Conservation (phyloP, 1,140 invertebrate genomes). For the Cecropterus lyciades region DNA sequence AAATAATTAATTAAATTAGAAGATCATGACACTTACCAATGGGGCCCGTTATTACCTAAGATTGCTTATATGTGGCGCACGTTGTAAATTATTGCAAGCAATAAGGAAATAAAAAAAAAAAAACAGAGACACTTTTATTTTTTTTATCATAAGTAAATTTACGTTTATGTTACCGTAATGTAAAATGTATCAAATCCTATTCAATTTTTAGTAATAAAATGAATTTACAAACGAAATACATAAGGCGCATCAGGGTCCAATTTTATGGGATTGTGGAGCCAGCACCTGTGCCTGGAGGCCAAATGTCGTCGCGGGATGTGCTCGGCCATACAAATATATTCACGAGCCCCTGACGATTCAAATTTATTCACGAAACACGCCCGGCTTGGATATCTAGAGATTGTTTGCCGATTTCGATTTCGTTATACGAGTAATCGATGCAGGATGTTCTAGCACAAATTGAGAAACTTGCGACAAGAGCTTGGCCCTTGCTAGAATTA, state of each 20-base stretch:
- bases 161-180: too few species aligned
- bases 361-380: conserved; percentile 37
- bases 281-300: conserved; percentile 57
- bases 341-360: conserved; percentile 48
- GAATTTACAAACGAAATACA: background rate
- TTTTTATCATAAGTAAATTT: too few species aligned
- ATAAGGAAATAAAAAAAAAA: too few species aligned
- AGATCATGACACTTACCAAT: too few species aligned
- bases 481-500: too few species aligned
- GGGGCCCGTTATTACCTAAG: too few species aligned
- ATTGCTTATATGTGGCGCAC: too few species aligned
- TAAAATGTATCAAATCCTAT: background rate
- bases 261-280: conserved; percentile 43
- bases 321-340: conserved; percentile 70
- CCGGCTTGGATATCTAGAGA: conserved; percentile 6
- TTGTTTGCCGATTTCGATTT: background rate
- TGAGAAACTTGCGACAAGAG: background rate
- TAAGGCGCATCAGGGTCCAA: conserved; percentile 6
- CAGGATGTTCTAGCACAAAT: background rate
- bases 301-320: conserved; percentile 52
- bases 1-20: too few species aligned
- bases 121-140: too few species aligned
- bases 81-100: too few species aligned
- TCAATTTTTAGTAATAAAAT: background rate
- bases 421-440: background rate